Evolutionary conservation across 2,888 invertebrate genomes (phyloP).

Genomic region (Ormyrus thymus): DNA sequence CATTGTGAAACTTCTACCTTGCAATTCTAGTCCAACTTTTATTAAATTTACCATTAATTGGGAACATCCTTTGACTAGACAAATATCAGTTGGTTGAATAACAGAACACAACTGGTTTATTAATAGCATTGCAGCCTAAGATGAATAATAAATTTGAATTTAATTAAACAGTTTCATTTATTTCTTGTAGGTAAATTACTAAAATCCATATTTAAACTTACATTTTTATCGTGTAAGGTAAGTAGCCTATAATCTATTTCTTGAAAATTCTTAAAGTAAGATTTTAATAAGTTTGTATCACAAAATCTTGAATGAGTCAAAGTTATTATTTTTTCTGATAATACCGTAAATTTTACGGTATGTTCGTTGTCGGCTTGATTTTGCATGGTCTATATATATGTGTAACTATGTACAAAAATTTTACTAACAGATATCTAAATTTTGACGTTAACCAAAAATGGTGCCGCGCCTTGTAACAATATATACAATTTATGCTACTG

Average conservation of each 20-base stretch:
- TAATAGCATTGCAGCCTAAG: conserved; percentile 63
- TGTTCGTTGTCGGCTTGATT: conserved; percentile 28
- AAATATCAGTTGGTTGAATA: conserved; percentile 62
- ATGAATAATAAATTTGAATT: conserved; percentile 34
- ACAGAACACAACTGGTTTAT: conserved; percentile 64
- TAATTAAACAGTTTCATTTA: neutral
- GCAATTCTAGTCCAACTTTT: conserved; percentile 60
- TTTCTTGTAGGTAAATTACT: conserved; percentile 5
- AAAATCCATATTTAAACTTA: conserved; percentile 58
- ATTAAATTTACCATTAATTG: conserved; percentile 65
- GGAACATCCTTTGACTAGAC: conserved; percentile 64
- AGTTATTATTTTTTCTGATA: conserved; percentile 63
- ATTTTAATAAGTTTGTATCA: conserved; percentile 74
- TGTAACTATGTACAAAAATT: neutral
- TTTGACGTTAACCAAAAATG: conserved; percentile 26
- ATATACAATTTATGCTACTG: conserved; percentile 7
- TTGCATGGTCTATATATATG: neutral
- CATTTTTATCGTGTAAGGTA: conserved; percentile 75
- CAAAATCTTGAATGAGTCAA: conserved; percentile 61
- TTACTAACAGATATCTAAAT: conserved; percentile 11
- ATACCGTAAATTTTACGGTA: conserved; percentile 60
- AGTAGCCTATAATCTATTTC: conserved; percentile 78
- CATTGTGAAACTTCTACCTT: conserved; percentile 61
- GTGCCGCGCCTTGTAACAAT: conserved; percentile 6
- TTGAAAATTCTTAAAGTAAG: conserved; percentile 80